Evolutionary conservation across 2,113 vertebrate genomes (phyloP).

Genomic region (Siniperca chuatsi): DNA sequence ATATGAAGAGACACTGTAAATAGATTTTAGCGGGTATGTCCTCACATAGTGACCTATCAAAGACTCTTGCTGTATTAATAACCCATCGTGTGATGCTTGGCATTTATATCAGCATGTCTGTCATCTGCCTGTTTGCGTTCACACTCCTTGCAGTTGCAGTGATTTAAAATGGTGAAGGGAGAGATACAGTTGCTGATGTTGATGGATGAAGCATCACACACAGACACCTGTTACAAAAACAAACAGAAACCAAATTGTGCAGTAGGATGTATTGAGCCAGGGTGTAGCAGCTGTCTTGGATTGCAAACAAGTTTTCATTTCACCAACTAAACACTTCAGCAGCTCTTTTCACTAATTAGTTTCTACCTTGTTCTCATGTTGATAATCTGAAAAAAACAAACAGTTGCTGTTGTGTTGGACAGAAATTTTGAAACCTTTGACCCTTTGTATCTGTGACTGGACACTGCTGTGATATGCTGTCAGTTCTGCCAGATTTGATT

Average conservation of each 20-base stretch:
- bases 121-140: not conserved
- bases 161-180: not conserved
- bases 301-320: slow-evolving; percentile 14
- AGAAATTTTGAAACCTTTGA: not conserved
- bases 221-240: slow-evolving; percentile 30
- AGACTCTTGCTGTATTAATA: slow-evolving; percentile 7
- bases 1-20: slow-evolving; percentile 12
- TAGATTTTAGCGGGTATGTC: slow-evolving; percentile 5
- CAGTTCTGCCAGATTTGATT: not conserved
- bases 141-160: not conserved
- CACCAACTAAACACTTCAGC: slow-evolving; percentile 2
- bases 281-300: slow-evolving; percentile 6
- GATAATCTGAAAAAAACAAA: not conserved
- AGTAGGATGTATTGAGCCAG: not conserved
- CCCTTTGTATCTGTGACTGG: not conserved
- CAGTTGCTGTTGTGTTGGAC: not conserved
- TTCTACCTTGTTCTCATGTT: not conserved
- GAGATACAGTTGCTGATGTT: not conserved
- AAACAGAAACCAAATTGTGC: slow-evolving; percentile 1
- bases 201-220: not conserved
- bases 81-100: not conserved
- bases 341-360: not conserved
- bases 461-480: not conserved
- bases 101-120: not conserved
- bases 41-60: slow-evolving; percentile 26